Conservation (phyloP, 92 coral and sea anemone genomes). For the Porites cylindrica region DNA sequence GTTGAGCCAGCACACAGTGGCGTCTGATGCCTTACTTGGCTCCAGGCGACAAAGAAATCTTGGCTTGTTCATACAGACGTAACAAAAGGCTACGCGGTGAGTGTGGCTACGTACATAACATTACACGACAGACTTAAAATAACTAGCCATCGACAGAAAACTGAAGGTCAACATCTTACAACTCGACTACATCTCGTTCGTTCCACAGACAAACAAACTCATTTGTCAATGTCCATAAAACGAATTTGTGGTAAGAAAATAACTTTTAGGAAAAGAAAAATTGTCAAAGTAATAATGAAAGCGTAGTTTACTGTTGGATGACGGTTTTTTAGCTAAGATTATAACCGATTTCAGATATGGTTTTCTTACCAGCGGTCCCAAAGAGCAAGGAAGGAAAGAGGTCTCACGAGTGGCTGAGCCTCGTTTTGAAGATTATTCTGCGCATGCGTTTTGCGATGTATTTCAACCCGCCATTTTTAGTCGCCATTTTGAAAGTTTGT, state of each 20-base stretch:
- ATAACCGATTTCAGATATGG: neutral
- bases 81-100: no score
- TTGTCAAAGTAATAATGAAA: neutral
- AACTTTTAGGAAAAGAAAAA: neutral
- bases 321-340: neutral
- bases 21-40: no score
- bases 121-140: no score
- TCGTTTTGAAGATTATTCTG: slow-evolving; percentile 44
- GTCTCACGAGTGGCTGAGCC: slow-evolving; percentile 43
- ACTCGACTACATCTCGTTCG: no score
- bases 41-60: no score
- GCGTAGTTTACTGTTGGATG: neutral
- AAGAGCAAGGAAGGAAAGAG: slow-evolving; percentile 69
- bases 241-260: no score
- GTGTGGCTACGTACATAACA: no score
- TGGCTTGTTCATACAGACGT: no score
- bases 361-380: slow-evolving; percentile 28
- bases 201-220: neutral
- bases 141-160: no score
- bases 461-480: neutral
- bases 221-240: neutral
- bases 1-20: no score
- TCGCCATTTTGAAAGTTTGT: slow-evolving; percentile 64
- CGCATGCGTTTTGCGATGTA: slow-evolving; percentile 24
- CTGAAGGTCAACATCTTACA: no score